phyloP scores from a whole-genome alignment of 2,797 vertebrate genomes.

The Microcaecilia unicolor region DNA sequence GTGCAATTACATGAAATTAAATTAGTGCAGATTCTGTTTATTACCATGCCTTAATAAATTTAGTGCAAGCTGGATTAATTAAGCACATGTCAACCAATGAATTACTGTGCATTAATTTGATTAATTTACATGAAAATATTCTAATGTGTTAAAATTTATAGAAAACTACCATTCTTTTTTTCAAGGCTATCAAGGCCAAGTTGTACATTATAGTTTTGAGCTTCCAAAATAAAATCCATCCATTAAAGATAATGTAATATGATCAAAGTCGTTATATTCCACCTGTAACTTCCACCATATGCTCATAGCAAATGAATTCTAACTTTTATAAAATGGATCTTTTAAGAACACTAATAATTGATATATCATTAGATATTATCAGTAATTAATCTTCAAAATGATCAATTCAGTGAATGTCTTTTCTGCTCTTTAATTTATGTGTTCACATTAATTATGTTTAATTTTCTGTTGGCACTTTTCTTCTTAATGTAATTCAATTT shows the following conservation, averaged over 20 bases:
- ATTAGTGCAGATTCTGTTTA: too few species aligned
- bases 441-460: slow-evolving; percentile 59
- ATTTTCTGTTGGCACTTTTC: slow-evolving; percentile 56
- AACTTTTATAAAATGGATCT: slow-evolving; percentile 29
- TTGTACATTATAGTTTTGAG: slow-evolving; percentile 10
- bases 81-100: too few species aligned
- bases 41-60: too few species aligned
- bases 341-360: slow-evolving; percentile 53
- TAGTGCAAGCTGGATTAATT: too few species aligned
- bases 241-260: slow-evolving; percentile 20
- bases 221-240: slow-evolving; percentile 19
- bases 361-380: slow-evolving; percentile 32
- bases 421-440: slow-evolving; percentile 55
- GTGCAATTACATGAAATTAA: too few species aligned
- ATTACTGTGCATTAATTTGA: too few species aligned
- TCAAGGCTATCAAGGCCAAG: slow-evolving; percentile 6
- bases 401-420: slow-evolving; percentile 50
- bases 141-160: too few species aligned
- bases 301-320: slow-evolving; percentile 24
- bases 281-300: slow-evolving; percentile 26
- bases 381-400: slow-evolving; percentile 45
- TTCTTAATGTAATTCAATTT: slow-evolving; percentile 74
- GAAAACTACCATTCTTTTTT: not conserved
- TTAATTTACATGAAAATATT: too few species aligned
- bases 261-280: slow-evolving; percentile 14